Evolutionary conservation across 2,113 vertebrate genomes (phyloP), one percentile per base, ranked within the genome.

Genomic region (Lonchura striata): DNA sequence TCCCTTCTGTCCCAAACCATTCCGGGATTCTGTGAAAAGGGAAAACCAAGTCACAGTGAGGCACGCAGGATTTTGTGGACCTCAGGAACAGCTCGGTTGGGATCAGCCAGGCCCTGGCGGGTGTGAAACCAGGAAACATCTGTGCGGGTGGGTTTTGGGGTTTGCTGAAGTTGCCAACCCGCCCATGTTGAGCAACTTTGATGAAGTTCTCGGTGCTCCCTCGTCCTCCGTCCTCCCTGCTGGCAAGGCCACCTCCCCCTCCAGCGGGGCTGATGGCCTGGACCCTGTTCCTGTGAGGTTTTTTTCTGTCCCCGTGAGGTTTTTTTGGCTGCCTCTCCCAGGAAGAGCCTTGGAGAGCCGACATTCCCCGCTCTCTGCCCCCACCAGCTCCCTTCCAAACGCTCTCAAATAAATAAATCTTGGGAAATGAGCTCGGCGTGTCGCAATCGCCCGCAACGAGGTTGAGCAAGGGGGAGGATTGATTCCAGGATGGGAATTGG

Each of bases 41-140:
- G 74, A 41, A 61, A 35, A 46, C 17, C 77, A 14, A 5, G 22
- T 68, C 20, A 0, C 4, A 4, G 57, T 0, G 46, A 15, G 54
- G 6, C 71, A 7, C 3, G 7, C 74, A 9, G 70, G 39, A 6
- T 18, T 81, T 50, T 24, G 60, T 11, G 76, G 69, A 30, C 19
- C 27, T 91, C 42, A 50, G 74, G 69, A 44, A 3, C 35, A 37
- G 30, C 80, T 61, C 9, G 15, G 31, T 47, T 11, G 7, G 52
- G 49, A 20, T 63, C 13, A 0, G 76, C 53, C 0, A 0, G 76
- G 64, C 68, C 0, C 0, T 8, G 82, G 65, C 1, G 70, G 65
- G 46, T 4, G 5, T 42, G 70, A 82, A 85, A 49, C 61, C 92
- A 94, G 96, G 95, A 93, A 96, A 92, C 95, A 95, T 95, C 95